A percentile compares a stretch with the other conserved stretches of the same genome.
Conservation (phyloP, 1,140 invertebrate genomes). For the Ceratina australensis region DNA sequence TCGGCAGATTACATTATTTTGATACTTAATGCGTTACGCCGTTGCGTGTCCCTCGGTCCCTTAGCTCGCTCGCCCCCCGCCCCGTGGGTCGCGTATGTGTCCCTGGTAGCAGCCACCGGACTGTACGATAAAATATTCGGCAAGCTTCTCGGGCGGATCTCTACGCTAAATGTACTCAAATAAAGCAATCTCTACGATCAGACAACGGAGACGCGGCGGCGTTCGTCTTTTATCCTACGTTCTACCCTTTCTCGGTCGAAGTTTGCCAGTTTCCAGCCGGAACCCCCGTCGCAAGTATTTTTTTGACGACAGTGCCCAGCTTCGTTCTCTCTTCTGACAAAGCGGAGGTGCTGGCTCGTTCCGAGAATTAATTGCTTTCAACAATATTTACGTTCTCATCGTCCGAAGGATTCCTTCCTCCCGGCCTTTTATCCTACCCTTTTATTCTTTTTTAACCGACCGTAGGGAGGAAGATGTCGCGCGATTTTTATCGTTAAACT, state of each 20-base stretch:
- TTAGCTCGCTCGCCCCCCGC: too few species aligned
- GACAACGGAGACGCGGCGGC: slow-evolving; percentile 54
- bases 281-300: not conserved
- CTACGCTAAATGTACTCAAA: slow-evolving; percentile 66
- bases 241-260: not conserved
- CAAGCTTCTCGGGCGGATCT: slow-evolving; percentile 37
- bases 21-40: slow-evolving; percentile 63
- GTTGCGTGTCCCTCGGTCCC: slow-evolving; percentile 37
- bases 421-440: not conserved
- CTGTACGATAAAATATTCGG: slow-evolving; percentile 54
- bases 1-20: slow-evolving; percentile 69
- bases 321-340: slow-evolving; percentile 56
- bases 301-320: slow-evolving; percentile 49
- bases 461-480: slow-evolving; percentile 24
- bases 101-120: not conserved
- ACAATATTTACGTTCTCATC: slow-evolving; percentile 62
- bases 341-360: slow-evolving; percentile 54
- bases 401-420: slow-evolving; percentile 39
- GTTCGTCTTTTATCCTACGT: slow-evolving; percentile 56
- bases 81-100: too few species aligned
- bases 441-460: not conserved
- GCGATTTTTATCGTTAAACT: slow-evolving; percentile 32
- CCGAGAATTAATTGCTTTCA: slow-evolving; percentile 62
- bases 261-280: not conserved
- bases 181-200: slow-evolving; percentile 72